Evolutionary conservation across 2,888 invertebrate species (phyloP), one percentile per base, ranked within the genome.

Genomic region (Drosophila subquinaria): DNA sequence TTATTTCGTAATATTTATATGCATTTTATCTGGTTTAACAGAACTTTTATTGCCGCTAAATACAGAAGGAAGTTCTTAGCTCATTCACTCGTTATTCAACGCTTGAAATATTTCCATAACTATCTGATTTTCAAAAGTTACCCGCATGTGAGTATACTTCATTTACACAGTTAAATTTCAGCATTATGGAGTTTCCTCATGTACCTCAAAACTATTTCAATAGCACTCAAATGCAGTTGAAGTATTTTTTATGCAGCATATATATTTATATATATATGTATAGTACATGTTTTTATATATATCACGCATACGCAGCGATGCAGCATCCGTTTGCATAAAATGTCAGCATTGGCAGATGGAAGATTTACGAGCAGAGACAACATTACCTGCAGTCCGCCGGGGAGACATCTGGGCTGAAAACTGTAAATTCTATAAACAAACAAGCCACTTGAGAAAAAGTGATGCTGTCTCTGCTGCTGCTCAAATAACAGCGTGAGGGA

Each of bases 371-470:
- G 38, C 42, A 23, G 38, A 23, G n/a, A 23, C 33, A 30, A 51
- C 23, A 45, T 60, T 63, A 30, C 35, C 62, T 65, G 55, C 51
- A 55, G 40, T 51, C 13, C 23, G 45, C 23, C 33, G 13, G 65
- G 20, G 33, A 50, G 65, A 38, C 50, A 48, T 15, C 59, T 33
- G 30, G 52, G 69, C 60, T 47, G 40, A 68, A 72, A 89, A 67
- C 66, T 60, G 75, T 65, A 88, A 75, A 73, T 69, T 81, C 66
- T 72, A 63, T 75, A 84, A 69, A 63, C 82, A 88, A 89, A 88
- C 71, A 84, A 78, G 71, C 67, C 75, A 85, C 85, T 88, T 84
- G 68, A 72, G 67, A 27, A 69, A 69, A 68, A 61, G 43, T 45
- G 57, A 42, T 57, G 60, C 51, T 11, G 38, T 17, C 56, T 10